These are phyloP conservation scores for Megastigmus dorsalis DNA, from an alignment of 2,888 invertebrate species.

Conservation along the genomic window DNA sequence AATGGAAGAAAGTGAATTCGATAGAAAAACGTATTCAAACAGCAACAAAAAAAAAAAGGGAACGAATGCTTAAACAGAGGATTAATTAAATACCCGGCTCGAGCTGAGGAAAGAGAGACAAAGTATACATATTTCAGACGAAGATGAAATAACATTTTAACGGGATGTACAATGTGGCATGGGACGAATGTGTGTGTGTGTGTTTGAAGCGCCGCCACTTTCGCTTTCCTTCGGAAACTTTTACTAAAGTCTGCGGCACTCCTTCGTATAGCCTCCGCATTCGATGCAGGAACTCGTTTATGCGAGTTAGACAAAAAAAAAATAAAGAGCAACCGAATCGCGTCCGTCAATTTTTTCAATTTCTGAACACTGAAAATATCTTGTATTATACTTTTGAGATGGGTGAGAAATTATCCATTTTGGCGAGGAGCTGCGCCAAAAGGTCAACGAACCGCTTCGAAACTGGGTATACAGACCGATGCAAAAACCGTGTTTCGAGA, in stretches of 20 bases:
- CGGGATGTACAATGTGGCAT: slow-evolving; percentile 10
- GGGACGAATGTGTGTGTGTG: slow-evolving; percentile 10
- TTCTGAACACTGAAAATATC: too few species aligned
- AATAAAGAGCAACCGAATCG: neutral
- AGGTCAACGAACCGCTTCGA: too few species aligned
- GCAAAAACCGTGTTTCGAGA: too few species aligned
- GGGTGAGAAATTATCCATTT: too few species aligned
- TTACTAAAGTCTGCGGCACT: slow-evolving; percentile 32
- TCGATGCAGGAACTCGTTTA: slow-evolving; percentile 26
- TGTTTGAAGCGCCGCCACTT: slow-evolving; percentile 44
- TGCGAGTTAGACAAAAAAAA: slow-evolving; percentile 32
- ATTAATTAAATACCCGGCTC: slow-evolving; percentile 5
- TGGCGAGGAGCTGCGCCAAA: too few species aligned
- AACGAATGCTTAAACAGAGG: neutral
- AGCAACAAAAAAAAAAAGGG: neutral
- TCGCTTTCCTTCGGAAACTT: slow-evolving; percentile 50
- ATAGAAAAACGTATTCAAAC: neutral
- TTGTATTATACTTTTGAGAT: too few species aligned
- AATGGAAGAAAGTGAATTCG: too few species aligned
- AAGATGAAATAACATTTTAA: slow-evolving; percentile 36
- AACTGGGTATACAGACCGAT: too few species aligned
- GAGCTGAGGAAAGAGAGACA: neutral
- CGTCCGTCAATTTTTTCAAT: neutral
- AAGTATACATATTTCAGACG: neutral
- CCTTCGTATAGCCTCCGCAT: too few species aligned